Evolutionary conservation across 2,797 vertebrate species (phyloP).

Genomic region (Pithecia hirsuta): DNA sequence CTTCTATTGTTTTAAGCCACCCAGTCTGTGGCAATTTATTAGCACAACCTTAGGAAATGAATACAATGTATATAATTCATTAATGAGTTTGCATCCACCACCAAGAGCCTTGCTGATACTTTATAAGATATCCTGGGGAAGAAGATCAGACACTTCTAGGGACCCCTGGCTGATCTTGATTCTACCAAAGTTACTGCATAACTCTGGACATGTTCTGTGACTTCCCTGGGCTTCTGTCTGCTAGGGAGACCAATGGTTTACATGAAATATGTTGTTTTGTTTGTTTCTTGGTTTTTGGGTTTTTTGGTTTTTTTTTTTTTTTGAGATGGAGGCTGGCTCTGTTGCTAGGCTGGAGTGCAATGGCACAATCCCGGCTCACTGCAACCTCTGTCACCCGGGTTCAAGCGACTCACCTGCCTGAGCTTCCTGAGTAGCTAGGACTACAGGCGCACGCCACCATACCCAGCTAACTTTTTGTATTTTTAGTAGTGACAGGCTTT

Average conservation of each 20-base stretch:
- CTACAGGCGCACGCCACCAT: no score
- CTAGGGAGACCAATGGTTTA: background rate
- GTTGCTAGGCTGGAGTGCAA: no score
- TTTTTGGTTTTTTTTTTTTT: no score
- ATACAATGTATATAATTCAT: background rate
- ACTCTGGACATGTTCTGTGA: background rate
- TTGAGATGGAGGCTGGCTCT: no score
- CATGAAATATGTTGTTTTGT: background rate
- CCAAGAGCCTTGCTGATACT: background rate
- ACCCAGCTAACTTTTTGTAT: no score
- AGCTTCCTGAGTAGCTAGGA: no score
- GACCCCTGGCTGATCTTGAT: background rate
- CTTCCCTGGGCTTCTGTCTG: background rate
- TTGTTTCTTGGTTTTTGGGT: no score
- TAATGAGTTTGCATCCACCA: background rate
- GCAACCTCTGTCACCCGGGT: no score
- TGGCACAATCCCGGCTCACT: no score
- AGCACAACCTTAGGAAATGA: background rate
- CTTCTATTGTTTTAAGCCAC: background rate
- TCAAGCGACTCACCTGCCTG: no score
- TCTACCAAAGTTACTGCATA: no score
- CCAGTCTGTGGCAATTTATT: background rate
- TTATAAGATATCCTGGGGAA: background rate
- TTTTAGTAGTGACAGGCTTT: no score
- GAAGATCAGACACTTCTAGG: background rate